Percentiles rank a stretch among this genome's conserved stretches.
These are phyloP conservation scores for Calameuta idolon DNA, from an alignment of 2,888 invertebrate genomes.

Conservation along the genomic window DNA sequence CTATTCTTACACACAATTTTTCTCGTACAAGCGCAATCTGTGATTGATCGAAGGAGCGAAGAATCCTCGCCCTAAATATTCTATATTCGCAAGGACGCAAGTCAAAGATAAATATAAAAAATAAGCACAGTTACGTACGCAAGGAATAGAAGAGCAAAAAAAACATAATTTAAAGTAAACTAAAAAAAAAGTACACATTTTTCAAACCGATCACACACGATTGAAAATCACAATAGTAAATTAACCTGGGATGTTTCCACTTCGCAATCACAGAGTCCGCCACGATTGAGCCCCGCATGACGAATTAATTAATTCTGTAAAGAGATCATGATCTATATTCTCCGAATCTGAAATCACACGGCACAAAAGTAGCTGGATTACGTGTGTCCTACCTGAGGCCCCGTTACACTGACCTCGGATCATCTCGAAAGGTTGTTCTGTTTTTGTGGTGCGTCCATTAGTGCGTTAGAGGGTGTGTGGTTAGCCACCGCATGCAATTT, in stretches of 20 bases:
- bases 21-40: conserved; percentile 5
- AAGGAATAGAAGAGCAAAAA: too few species aligned
- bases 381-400: conserved; percentile 6
- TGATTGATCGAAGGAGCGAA: conserved; percentile 1
- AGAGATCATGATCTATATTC: conserved; percentile 4
- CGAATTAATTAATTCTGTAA: conserved; percentile 3
- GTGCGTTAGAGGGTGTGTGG: conserved; percentile 47
- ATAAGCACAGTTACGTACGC: too few species aligned
- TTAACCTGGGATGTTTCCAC: background rate
- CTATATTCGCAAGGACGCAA: background rate
- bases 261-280: background rate
- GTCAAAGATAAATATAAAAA: background rate
- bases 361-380: conserved; percentile 9
- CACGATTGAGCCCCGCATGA: conserved; percentile 10
- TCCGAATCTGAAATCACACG: conserved; percentile 3
- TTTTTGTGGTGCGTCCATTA: conserved; percentile 46
- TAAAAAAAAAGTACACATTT: background rate
- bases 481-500: conserved; percentile 51
- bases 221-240: background rate
- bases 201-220: background rate
- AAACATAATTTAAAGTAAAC: too few species aligned
- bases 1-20: background rate
- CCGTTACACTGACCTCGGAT: background rate
- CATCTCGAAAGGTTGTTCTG: conserved; percentile 23
- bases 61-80: background rate